A percentile compares a stretch with the other conserved stretches of the same genome.
phyloP scores from a whole-genome alignment of 2,888 invertebrate species.

The Stenolophus ochropezus region DNA sequence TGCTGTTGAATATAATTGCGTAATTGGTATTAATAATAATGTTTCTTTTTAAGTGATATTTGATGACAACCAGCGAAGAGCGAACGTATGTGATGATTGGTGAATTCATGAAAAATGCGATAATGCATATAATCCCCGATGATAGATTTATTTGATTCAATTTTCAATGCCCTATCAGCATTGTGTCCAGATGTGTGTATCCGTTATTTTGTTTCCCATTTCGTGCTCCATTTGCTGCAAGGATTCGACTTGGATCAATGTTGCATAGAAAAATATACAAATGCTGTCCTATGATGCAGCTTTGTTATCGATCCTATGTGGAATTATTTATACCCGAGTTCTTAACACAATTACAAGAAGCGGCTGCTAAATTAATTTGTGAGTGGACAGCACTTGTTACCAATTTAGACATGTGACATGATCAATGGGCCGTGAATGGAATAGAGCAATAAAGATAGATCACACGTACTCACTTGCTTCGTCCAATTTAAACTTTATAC shows the following conservation, averaged over 20 bases:
- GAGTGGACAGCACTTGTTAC: neutral
- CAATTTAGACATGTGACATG: constrained; percentile 3
- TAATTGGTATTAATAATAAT: no score
- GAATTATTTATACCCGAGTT: neutral
- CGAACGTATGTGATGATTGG: no score
- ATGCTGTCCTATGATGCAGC: neutral
- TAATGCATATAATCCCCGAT: no score
- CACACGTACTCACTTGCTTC: neutral
- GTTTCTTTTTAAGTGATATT: no score
- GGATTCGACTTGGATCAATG: neutral
- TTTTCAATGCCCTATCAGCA: no score
- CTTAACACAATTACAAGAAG: neutral
- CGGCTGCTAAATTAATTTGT: neutral
- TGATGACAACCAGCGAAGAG: no score
- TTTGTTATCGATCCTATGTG: neutral
- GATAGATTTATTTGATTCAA: no score
- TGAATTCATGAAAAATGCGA: no score
- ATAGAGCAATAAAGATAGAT: neutral
- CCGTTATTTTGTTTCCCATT: neutral
- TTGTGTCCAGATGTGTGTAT: neutral
- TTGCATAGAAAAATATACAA: neutral
- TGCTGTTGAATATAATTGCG: no score
- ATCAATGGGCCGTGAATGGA: neutral
- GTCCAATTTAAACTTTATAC: no score
- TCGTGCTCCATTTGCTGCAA: neutral